Base-by-base conservation (phyloP, 2,888 invertebrate genomes). In the Isotomurus palustris region DNA sequence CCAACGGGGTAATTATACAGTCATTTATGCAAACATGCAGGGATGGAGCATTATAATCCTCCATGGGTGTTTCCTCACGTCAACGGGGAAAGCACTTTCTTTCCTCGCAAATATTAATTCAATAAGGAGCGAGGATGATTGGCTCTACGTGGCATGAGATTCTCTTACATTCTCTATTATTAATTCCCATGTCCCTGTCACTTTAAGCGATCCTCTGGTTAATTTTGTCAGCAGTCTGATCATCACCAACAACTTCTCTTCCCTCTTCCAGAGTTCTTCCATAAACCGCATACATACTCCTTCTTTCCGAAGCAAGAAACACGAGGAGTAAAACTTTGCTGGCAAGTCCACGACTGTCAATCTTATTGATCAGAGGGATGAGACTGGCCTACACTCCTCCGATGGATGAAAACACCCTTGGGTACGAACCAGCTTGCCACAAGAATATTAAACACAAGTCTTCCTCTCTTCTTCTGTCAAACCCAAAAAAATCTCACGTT, bases 391-490 rank as follows among this genome's bases (percentile, higher is more conserved):
- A 8, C 32, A 32, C 32, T 8, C 32, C 8, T 10, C 22, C 47
- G 25, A 24, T 17, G 22, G 29, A 47, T 27, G 28, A 28, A 28
- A 17, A 47, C 25, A 47, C 47, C 47, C 47, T 29, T 17, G 47
- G 47, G 47, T 47, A 47, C 47, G 28, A 47, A 47, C 28, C 47
- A 47, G 29, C 17, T 25, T 43, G 28, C 28, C 17, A 29, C 28
- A 28, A 19, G 47, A 47, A 47, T 47, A 47, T 47, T 28, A 47
- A 47, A 28, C 29, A 21, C 22, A 43, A 43, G 17, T 43, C 43
- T 21, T 17, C 6, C 38, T 38, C 38, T 17, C 38, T 38, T 19
- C 5, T 14, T 38, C 38, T 14, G 19, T 19, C 38, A 38, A n/a
- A 38, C 14, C 32, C 38, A 38, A 32, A 32, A 10, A 32, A 32